A percentile compares a stretch with the other conserved stretches of the same genome.
phyloP scores from a whole-genome alignment of 1,140 invertebrate genomes.

The Gonioctena quinquepunctata region DNA sequence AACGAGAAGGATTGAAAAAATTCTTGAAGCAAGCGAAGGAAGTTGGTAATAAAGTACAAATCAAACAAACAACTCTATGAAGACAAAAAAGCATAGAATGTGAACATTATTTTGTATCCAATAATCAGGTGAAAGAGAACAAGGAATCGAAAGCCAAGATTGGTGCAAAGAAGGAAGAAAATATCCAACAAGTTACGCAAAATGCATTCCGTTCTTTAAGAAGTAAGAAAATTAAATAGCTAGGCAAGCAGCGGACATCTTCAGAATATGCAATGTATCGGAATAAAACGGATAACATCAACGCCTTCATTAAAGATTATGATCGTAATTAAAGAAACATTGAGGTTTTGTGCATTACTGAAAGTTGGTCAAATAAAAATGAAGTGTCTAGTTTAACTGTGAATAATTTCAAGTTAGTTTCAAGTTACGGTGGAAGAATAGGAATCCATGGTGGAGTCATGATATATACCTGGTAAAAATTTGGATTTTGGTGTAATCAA shows the following conservation, averaged over 20 bases:
- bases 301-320: neutral
- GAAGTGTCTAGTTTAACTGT: too few species aligned
- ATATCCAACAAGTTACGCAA: neutral
- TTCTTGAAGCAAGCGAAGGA: neutral
- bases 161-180: neutral
- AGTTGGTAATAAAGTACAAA: too few species aligned
- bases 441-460: too few species aligned
- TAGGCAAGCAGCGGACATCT: neutral
- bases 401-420: neutral
- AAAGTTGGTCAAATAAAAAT: neutral
- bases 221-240: neutral
- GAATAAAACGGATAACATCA: neutral
- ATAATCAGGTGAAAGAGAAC: neutral
- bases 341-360: neutral
- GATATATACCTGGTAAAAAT: neutral
- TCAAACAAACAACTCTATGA: neutral
- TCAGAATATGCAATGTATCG: neutral
- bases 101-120: neutral
- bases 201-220: neutral
- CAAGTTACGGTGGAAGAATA: neutral
- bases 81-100: neutral
- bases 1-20: neutral
- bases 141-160: neutral
- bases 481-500: neutral
- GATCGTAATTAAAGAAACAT: neutral